These are phyloP conservation scores for Drosophila malerkotliana DNA, from an alignment of 1,140 invertebrate genomes.

Conservation along the genomic window DNA sequence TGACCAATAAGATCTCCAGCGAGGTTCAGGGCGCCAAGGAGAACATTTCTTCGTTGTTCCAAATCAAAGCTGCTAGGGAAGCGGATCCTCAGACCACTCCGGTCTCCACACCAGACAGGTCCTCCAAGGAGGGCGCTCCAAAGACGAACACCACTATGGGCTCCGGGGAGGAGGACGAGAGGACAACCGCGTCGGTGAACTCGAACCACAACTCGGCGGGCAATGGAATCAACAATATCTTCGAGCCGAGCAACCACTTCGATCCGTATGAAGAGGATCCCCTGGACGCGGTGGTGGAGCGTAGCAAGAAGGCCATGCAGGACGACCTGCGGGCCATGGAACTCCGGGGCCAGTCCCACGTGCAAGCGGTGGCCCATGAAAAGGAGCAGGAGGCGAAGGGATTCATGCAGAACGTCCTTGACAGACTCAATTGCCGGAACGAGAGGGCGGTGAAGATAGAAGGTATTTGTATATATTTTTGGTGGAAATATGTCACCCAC, in stretches of 20 bases:
- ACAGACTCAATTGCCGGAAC: constrained; percentile 71
- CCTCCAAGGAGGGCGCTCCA: constrained; percentile 56
- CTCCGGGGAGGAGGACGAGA: constrained; percentile 74
- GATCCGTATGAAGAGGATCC: constrained; percentile 58
- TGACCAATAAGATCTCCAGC: constrained; percentile 69
- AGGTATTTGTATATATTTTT: constrained; percentile 36
- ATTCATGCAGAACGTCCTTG: constrained; percentile 67
- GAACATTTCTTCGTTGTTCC: constrained; percentile 72
- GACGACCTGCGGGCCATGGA: constrained; percentile 67
- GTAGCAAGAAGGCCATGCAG: constrained; percentile 75
- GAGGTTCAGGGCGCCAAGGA: constrained; percentile 74
- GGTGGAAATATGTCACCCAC: neutral
- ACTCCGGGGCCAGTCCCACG: constrained; percentile 41
- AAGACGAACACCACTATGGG: constrained; percentile 53
- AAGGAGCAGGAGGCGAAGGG: constrained; percentile 58
- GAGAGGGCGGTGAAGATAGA: constrained; percentile 76
- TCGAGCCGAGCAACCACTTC: constrained; percentile 52
- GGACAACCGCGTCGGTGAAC: constrained; percentile 80
- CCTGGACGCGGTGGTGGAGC: constrained; percentile 69
- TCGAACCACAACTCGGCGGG: constrained; percentile 73
- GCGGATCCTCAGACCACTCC: constrained; percentile 40
- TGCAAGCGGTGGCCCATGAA: constrained; percentile 28
- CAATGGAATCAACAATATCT: constrained; percentile 59
- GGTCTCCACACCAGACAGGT: constrained; percentile 36
- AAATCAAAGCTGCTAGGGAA: constrained; percentile 68